Base-by-base conservation (phyloP, 2,888 invertebrate genomes). In the Megaustenia siamemsis region DNA sequence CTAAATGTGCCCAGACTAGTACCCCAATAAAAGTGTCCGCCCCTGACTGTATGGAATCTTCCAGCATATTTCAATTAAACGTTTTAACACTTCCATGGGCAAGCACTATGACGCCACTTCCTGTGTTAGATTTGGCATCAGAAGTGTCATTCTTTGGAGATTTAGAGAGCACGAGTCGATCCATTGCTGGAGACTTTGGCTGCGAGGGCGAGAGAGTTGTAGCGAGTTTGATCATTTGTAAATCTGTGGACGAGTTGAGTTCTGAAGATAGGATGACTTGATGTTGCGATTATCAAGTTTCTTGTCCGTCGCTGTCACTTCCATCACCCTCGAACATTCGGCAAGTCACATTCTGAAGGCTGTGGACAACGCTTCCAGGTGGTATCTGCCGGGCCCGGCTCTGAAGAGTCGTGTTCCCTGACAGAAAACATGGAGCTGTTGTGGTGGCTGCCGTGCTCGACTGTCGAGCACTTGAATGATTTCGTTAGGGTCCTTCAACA, bases 401-500 rank as follows among this genome's bases (percentile, higher is more conserved):
- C 85, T 32, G 80, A 68, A 0, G 73, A 68, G 2, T 21, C 28
- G 3, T 86, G 87, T 78, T 32, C 56, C 10, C 76, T 83, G 45
- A 45, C 66, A 1, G 79, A 80, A 15, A 86, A 83, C 60, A 69
- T 86, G 8, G 89, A 89, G 79, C 56, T 89, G 1, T 76, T 87
- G 24, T 89, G 89, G 89, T 73, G 83, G 43, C 76, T 89, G 40
- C 45, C 87, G 1, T 88, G 88, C 66, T 60, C 84, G 1, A 82
- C 86, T 1, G 82, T 86, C 38, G 80, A 81, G 60, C 87, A 88
- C 40, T 40, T 88, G 32, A 45, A 60, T 12, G 86, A 88, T 71
- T 89, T 88, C 81, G 77, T 78, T 40, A 81, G 84, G 40, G 82
- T 89, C 18, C 83, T 90, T 15, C 86, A 89, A 43, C 89, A 89